Base-by-base conservation (phyloP, 2,113 vertebrate species). In the Cynoglossus semilaevis region DNA sequence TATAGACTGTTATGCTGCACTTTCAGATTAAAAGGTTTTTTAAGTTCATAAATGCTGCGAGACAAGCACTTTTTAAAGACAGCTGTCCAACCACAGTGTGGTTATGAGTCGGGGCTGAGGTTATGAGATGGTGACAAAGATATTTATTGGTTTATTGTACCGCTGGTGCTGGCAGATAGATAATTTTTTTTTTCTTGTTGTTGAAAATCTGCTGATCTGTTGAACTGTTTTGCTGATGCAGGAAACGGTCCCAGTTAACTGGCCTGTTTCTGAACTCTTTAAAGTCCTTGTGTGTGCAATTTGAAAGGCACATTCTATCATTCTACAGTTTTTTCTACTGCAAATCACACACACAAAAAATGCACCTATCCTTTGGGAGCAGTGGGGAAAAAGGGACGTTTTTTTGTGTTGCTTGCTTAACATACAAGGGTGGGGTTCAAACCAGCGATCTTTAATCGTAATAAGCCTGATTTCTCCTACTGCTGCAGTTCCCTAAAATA, bases 81-180 rank as follows among this genome's bases (percentile, higher is more conserved):
- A 18, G 8, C 9, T 5, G 8, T 56, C 18, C 29, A 34, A 17
- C 17, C 40, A 55, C 14, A 42, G 16, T 43, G 38, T 57, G 19
- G 34, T 14, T 1, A 15, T 22, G 18, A 5, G n/a, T 16, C 10
- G 38, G 29, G 22, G 48, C 22, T 41, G 16, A 41, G 49, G 15
- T 45, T 14, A 16, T 19, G 1, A 5, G 45, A 50, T 40, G n/a
- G 17, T 1, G 29, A 64, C 72, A 56, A 67, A 50, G 29, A 64
- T 42, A 57, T 74, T 70, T 80, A 78, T 72, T 72, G 61, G 58
- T 80, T 81, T 82, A 82, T 78, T 80, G 58, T 77, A 66, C 60
- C 40, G 57, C 60, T 76, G 63, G 77, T 70, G 48, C 43, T 57
- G 54, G 42, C 58, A 48, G 19, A 47, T 9, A 48, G 63, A 74